Evolutionary conservation across 2,113 vertebrate genomes (phyloP), one percentile per base, ranked within the genome.

Genomic region (Setophaga coronata): DNA sequence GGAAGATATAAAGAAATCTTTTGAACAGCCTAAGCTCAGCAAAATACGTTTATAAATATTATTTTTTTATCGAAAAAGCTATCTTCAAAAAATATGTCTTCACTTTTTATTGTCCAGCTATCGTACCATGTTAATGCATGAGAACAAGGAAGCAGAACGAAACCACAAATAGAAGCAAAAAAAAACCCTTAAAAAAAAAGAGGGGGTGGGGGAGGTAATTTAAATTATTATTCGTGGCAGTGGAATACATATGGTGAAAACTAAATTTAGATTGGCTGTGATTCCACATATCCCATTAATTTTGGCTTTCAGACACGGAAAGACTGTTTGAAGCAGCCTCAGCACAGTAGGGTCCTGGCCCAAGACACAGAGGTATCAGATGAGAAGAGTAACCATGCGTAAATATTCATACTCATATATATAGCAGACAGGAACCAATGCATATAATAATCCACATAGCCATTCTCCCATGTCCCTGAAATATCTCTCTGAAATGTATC

Each of bases 261-360:
- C 50, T 92, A 91, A 85, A 94, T 91, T 93, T 96, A 93, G 82
- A 40, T 86, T 90, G 93, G 85, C 87, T 82, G 23, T 11, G 31
- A 72, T 93, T 85, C 90, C 87, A 84, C 29, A 81, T 21, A 64
- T 87, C n/a, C 65, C 45, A 86, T 88, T 94, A 90, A 87, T 87
- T 93, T 86, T 94, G 78, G 48, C 90, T 91, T 91, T 90, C 71
- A 83, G 71, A 82, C 40, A 12, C 3, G 2, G 62, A 82, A 76
- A 91, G 54, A 26, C 14, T 90, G 42, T 61, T 69, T 94, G 91
- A 38, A 95, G 80, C 74, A 90, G 85, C 24, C 45, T 90, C 90
- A 79, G 62, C 84, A 91, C 87, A 94, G 90, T 83, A 34, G 67
- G 86, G 76, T 81, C 76, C 83, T 95, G 94, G 96, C 91, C 67